These are phyloP conservation scores for Syndactyla subalaris DNA, from an alignment of 2,797 vertebrate species.

Conservation along the genomic window DNA sequence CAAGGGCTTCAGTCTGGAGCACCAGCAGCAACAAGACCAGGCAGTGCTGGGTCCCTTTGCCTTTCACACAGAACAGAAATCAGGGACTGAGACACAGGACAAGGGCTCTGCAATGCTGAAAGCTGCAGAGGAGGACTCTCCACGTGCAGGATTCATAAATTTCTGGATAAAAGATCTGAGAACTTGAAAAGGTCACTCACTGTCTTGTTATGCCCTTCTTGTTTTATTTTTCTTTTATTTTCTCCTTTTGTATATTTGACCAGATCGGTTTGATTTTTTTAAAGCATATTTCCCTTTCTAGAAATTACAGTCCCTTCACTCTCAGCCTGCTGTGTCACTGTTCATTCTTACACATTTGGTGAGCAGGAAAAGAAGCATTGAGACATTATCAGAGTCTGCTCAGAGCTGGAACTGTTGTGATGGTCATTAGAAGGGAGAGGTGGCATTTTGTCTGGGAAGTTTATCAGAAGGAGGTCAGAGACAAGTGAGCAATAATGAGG, in stretches of 20 bases:
- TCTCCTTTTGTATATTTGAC: background rate
- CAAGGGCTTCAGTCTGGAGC: background rate
- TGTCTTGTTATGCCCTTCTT: background rate
- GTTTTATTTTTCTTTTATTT: background rate
- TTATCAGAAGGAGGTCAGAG: constrained; percentile 30
- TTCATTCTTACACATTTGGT: constrained; percentile 41
- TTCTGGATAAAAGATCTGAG: constrained; percentile 2
- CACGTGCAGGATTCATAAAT: constrained; percentile 33
- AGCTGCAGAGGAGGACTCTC: background rate
- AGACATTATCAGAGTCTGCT: constrained; percentile 32
- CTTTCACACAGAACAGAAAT: background rate
- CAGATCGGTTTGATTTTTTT: background rate
- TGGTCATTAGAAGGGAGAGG: constrained; percentile 50
- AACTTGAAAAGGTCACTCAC: constrained; percentile 16
- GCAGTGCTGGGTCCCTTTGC: background rate
- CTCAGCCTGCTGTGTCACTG: constrained; percentile 4
- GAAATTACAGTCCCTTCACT: constrained; percentile 52
- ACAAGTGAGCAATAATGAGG: constrained; percentile 43
- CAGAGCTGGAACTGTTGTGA: constrained; percentile 1
- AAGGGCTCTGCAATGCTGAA: background rate
- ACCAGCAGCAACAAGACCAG: background rate
- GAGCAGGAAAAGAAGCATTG: background rate
- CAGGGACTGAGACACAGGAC: background rate
- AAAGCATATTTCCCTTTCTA: constrained; percentile 34
- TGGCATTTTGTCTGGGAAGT: constrained; percentile 37